Evolutionary conservation across 2,797 vertebrate species (phyloP).

Genomic region (Myotis findleyi): DNA sequence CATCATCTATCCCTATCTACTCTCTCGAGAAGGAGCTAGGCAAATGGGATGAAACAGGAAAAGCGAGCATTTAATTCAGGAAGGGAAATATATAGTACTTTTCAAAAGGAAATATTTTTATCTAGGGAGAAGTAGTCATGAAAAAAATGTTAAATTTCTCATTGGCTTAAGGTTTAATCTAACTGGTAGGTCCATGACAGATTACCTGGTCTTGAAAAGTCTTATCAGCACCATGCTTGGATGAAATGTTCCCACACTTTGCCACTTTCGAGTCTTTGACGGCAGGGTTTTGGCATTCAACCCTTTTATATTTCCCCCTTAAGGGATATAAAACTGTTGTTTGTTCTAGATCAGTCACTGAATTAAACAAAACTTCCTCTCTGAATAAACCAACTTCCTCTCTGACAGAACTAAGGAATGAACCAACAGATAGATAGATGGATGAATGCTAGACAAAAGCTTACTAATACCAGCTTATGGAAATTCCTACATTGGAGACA

Average conservation of each 20-base stretch:
- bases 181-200: background rate
- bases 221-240: background rate
- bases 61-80: background rate
- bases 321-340: slow-evolving; percentile 8
- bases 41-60: slow-evolving; percentile 15
- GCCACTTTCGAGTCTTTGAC: slow-evolving; percentile 14
- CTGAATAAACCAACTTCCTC: slow-evolving; percentile 37
- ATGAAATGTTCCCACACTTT: background rate
- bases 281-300: slow-evolving; percentile 14
- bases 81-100: background rate
- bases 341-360: slow-evolving; percentile 19
- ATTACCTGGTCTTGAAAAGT: background rate
- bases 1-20: background rate
- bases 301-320: background rate
- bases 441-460: background rate
- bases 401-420: background rate
- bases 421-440: background rate
- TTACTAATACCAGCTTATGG: background rate
- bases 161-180: background rate
- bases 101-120: slow-evolving; percentile 48
- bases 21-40: background rate
- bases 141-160: slow-evolving; percentile 43
- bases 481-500: slow-evolving; percentile 46
- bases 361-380: slow-evolving; percentile 46
- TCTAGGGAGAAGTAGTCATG: background rate